Conservation (phyloP, 1,140 invertebrate genomes). For the Drosophila setifemur region DNA sequence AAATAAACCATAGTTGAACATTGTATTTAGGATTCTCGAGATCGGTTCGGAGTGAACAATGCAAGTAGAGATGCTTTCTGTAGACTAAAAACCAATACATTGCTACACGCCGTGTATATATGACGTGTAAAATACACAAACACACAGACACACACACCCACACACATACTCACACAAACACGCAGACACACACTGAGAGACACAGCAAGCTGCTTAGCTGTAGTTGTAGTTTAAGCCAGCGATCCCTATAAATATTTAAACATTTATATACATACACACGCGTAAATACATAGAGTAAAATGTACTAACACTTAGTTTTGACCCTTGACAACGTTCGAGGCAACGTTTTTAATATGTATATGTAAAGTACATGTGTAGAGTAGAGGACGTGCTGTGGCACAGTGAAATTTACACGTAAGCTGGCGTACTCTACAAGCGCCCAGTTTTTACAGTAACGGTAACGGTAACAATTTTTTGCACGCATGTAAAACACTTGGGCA, state of each 20-base stretch:
- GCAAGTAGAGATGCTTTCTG: slow-evolving; percentile 58
- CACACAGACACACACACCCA: slow-evolving; percentile 17
- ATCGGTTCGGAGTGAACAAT: slow-evolving; percentile 45
- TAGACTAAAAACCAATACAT: slow-evolving; percentile 42
- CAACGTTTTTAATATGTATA: slow-evolving; percentile 66
- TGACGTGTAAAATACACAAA: slow-evolving; percentile 29
- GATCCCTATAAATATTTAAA: slow-evolving; percentile 41
- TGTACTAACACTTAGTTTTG: slow-evolving; percentile 58
- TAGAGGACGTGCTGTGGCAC: slow-evolving; percentile 24
- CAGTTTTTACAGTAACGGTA: slow-evolving; percentile 66
- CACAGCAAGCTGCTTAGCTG: slow-evolving; percentile 48
- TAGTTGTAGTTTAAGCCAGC: slow-evolving; percentile 40
- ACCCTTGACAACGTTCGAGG: slow-evolving; percentile 37
- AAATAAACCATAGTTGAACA: slow-evolving; percentile 42
- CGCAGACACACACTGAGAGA: slow-evolving; percentile 9
- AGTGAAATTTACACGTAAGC: slow-evolving; percentile 56
- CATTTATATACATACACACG: slow-evolving; percentile 20
- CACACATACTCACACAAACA: slow-evolving; percentile 8
- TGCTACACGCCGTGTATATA: slow-evolving; percentile 25
- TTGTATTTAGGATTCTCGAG: slow-evolving; percentile 66
- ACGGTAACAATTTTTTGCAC: slow-evolving; percentile 61
- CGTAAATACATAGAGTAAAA: slow-evolving; percentile 13
- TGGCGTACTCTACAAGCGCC: slow-evolving; percentile 49
- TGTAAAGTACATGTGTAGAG: slow-evolving; percentile 48
- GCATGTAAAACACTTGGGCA: slow-evolving; percentile 36